These are phyloP conservation scores for Poecilia latipinna DNA, from an alignment of 2,113 vertebrate species.

Conservation along the genomic window DNA sequence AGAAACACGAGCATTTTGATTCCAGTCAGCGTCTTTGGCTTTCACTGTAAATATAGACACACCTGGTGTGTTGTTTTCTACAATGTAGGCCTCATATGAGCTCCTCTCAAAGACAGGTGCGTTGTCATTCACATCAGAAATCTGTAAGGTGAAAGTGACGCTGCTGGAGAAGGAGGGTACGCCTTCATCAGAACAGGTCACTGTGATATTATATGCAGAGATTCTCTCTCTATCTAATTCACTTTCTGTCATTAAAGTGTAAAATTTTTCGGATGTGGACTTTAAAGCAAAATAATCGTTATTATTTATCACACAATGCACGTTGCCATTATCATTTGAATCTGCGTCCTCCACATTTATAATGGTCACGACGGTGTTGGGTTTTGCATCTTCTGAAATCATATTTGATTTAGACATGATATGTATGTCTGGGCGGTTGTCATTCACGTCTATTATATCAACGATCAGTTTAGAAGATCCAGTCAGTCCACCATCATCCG, in stretches of 20 bases:
- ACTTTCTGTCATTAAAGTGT: conserved; percentile 52
- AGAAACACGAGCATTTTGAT: no score
- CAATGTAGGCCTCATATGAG: no score
- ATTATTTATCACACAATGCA: conserved; percentile 37
- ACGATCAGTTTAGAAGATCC: conserved; percentile 75
- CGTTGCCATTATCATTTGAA: conserved; percentile 64
- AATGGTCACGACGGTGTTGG: conserved; percentile 57
- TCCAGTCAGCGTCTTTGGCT: no score
- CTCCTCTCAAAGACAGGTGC: no score
- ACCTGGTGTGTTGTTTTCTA: no score
- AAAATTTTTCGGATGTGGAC: conserved; percentile 69
- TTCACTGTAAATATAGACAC: no score
- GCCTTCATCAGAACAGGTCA: conserved; percentile 37
- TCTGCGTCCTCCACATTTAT: conserved; percentile 67
- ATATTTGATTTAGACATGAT: conserved; percentile 64
- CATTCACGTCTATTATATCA: conserved; percentile 79
- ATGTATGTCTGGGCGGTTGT: conserved; percentile 77
- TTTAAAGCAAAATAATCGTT: conserved; percentile 52
- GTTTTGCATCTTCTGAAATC: conserved; percentile 59
- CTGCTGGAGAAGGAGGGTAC: no score
- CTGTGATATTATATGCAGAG: conserved; percentile 30
- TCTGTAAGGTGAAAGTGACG: no score
- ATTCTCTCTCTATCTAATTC: conserved; percentile 50
- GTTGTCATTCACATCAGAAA: no score
- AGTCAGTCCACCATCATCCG: conserved; percentile 69